Base-by-base conservation (phyloP, 2,113 vertebrate species). In the Sciurus niger region DNA sequence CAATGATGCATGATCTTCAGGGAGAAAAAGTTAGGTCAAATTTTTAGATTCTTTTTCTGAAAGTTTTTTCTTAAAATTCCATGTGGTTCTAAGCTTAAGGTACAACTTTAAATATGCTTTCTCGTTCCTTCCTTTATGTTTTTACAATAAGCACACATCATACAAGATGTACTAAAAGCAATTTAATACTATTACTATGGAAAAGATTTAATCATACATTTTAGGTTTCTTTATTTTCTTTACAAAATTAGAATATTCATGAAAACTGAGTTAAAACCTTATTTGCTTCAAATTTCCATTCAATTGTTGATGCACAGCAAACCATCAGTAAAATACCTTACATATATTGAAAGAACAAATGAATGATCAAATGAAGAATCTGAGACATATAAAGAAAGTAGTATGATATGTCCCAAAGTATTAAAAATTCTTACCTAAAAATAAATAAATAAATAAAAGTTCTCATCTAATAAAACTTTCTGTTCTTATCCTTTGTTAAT, bases 41-140 rank as follows among this genome's bases (percentile, higher is more conserved):
- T 10, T 68, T 91, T 84, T 46, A 9, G 43, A 46, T 60, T 37
- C 2, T 34, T 85, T 63, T 37, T 76, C 46, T 79, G 7, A 7
- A 88, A 60, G 1, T 84, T 88, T 91, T 63, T 37, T 90, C 48
- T 63, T 88, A 67, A 60, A 51, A 43, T 93, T 80, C 68, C 40
- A 53, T 51, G 13, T 72, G 24, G 6, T 77, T 90, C 16, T 22
- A 70, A 83, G 0, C 92, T 84, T 46, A 89, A 34, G 28, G 68
- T 58, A 58, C 30, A 6, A n/a, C 46, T 78, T 74, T 74, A 79
- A 4, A 43, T 58, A 67, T 20, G 12, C 0, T 25, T 24, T 28
- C 28, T 40, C 28, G 4, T 0, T 67, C 68, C 34, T 74, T 76
- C 55, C 7, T 58, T 76, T 51, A 12, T 58, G 3, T 86, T 60